Base-by-base conservation (phyloP, 2,888 invertebrate species). In the Mimas tiliae region DNA sequence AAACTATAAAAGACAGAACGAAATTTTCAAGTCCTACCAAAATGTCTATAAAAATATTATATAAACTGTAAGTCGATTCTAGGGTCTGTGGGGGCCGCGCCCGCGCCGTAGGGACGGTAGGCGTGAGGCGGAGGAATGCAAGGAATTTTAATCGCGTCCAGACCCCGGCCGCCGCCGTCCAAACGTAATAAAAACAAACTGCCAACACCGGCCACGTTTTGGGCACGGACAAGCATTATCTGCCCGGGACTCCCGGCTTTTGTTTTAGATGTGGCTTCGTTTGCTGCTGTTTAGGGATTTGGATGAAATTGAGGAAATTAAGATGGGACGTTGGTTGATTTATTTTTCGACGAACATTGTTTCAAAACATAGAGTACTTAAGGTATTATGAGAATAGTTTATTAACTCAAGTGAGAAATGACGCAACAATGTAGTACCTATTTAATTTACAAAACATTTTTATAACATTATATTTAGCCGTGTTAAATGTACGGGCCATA, bases 81-180 rank as follows among this genome's bases (percentile, higher is more conserved):
- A 71, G 68, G 75, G 71, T 88, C 89, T 88, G 80, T 81, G 80
- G 79, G 69, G 77, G 80, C 81, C 80, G 74, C 70, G 72, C 51
- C 71, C 72, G 74, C 74, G 81, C 81, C 80, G 74, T 78, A 82
- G 84, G 85, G 84, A 80, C 82, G 85, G 84, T 82, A 84, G 89
- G 90, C 92, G 92, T 87, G 88, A 90, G 91, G 90, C 86, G 86
- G 87, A 90, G 91, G 91, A 85, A 90, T 90, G 87, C 83, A 77
- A 85, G 88, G 93, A 93, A 93, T 93, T 88, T 93, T 93, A 93
- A 93, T 93, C 93, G 93, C 85, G 88, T 87, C 90, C 87, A 87
- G 87, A 86, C 86, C 87, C 79, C 82, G 78, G 85, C 79, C 76
- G 27, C 76, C 82, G 83, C 79, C 81, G 76, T 78, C 76, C 80